A percentile compares a stretch with the other conserved stretches of the same genome.
Evolutionary conservation across 1,140 invertebrate genomes (phyloP).

Genomic region (Drosophila grimshawi): DNA sequence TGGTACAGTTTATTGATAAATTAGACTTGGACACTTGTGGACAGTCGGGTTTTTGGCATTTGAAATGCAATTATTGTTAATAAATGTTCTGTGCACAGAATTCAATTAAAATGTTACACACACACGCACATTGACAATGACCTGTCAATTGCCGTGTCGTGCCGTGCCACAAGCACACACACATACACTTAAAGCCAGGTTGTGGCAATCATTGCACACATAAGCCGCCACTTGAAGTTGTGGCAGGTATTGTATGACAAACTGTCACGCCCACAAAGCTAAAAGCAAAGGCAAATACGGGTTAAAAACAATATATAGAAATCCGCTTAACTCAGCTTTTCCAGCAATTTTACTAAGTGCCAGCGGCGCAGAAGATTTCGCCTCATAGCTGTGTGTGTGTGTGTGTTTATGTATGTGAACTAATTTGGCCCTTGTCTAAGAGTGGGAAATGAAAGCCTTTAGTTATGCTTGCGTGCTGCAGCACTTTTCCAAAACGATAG

Average conservation of each 20-base stretch:
- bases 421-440: conserved; percentile 61
- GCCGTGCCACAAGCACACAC: background rate
- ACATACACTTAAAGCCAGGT: conserved; percentile 10
- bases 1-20: conserved; percentile 71
- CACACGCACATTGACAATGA: conserved; percentile 41
- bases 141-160: conserved; percentile 64
- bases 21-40: conserved; percentile 77
- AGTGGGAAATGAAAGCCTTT: conserved; percentile 37
- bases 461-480: conserved; percentile 71
- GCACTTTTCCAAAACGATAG: conserved; percentile 79
- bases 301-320: conserved; percentile 31
- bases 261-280: conserved; percentile 65
- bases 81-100: conserved; percentile 71
- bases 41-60: conserved; percentile 63
- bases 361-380: conserved; percentile 47
- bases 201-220: conserved; percentile 32
- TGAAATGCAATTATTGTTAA: conserved; percentile 81
- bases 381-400: conserved; percentile 29
- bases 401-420: conserved; percentile 30
- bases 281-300: conserved; percentile 34
- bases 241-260: conserved; percentile 67
- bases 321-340: conserved; percentile 80
- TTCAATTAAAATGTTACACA: conserved; percentile 69
- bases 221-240: conserved; percentile 48
- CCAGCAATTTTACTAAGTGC: conserved; percentile 59